Evolutionary conservation across 2,888 invertebrate genomes (phyloP).

Genomic region (Orthonevra nobilis): DNA sequence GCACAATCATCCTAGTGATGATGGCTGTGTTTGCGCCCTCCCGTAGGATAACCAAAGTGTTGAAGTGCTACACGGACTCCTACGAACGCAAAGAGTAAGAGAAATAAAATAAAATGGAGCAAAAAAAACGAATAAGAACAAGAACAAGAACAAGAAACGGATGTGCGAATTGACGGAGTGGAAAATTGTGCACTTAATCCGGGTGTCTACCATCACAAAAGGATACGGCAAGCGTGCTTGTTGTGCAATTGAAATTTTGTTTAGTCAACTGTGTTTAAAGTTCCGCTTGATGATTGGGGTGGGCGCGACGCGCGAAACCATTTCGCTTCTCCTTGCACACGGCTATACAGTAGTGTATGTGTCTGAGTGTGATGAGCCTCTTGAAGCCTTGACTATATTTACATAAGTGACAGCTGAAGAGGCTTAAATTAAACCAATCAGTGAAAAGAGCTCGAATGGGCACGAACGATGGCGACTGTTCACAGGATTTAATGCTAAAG

Average conservation of each 20-base stretch:
- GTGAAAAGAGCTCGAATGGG: too few relatives aligned
- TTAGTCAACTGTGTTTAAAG: slow-evolving; percentile 22
- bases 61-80: slow-evolving; percentile 1
- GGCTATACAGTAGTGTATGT: too few relatives aligned
- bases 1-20: slow-evolving; percentile 50
- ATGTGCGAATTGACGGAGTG: slow-evolving; percentile 54
- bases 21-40: slow-evolving; percentile 34
- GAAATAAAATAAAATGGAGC: not conserved
- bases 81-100: not conserved
- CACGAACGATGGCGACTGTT: too few relatives aligned
- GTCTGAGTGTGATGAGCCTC: too few relatives aligned
- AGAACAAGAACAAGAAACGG: slow-evolving; percentile 41
- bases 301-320: too few relatives aligned
- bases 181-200: slow-evolving; percentile 61
- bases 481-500: too few relatives aligned
- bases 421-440: too few relatives aligned
- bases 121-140: not conserved
- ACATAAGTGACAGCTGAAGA: too few relatives aligned
- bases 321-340: too few relatives aligned
- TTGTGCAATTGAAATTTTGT: slow-evolving; percentile 28
- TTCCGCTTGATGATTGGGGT: not conserved
- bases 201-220: slow-evolving; percentile 35
- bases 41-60: slow-evolving; percentile 25
- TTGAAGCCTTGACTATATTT: too few relatives aligned
- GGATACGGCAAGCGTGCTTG: slow-evolving; percentile 14